phyloP scores from a whole-genome alignment of 2,113 vertebrate species.

The Myrmecobius fasciatus region DNA sequence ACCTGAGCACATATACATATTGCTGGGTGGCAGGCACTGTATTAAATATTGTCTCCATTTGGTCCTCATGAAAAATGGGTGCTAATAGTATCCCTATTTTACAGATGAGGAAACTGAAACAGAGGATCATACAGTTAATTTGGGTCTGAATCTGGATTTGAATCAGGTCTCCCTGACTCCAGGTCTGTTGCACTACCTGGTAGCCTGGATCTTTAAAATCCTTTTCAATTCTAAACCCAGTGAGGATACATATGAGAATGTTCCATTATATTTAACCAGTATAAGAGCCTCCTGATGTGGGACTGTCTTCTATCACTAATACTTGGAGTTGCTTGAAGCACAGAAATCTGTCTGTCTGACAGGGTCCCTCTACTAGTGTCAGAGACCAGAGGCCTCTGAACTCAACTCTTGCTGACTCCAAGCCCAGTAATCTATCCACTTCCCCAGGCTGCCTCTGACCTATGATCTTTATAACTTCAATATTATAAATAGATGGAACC shows the following conservation, averaged over 20 bases:
- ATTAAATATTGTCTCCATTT: neutral
- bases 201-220: neutral
- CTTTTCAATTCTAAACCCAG: neutral
- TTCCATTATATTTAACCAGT: neutral
- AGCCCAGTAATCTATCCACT: neutral
- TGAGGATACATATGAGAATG: neutral
- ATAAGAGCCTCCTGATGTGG: neutral
- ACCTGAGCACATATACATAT: neutral
- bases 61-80: neutral
- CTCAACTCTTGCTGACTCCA: neutral
- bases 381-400: neutral
- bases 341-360: neutral
- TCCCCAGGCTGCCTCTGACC: neutral
- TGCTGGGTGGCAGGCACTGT: neutral
- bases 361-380: neutral
- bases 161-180: neutral
- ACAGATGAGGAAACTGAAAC: neutral
- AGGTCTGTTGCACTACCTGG: neutral
- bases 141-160: neutral
- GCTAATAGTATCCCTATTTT: neutral
- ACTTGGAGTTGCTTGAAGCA: neutral
- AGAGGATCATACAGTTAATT: neutral
- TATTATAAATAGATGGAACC: neutral
- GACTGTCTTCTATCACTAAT: neutral
- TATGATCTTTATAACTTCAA: constrained; percentile 40